phyloP scores from a whole-genome alignment of 1,140 invertebrate genomes.

The Ptiloglossa arizonensis region DNA sequence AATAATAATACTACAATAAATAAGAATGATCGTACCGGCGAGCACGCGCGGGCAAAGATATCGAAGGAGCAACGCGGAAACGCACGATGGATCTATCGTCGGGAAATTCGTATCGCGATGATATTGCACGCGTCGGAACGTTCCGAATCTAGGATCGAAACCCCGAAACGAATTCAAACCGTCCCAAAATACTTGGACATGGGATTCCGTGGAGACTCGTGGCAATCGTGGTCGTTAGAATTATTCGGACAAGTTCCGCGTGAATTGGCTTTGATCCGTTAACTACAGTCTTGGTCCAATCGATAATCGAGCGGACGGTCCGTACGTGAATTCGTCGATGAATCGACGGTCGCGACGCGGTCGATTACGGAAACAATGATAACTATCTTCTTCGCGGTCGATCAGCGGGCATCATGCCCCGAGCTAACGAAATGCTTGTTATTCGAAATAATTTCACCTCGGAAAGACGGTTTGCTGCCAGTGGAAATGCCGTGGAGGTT shows the following conservation, averaged over 20 bases:
- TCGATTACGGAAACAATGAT: conserved; percentile 30
- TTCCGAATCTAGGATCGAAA: neutral
- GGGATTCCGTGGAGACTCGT: neutral
- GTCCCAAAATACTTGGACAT: no score
- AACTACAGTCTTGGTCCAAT: conserved; percentile 29
- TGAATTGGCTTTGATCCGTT: neutral
- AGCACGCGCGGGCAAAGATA: conserved; percentile 59
- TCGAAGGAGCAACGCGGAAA: conserved; percentile 19
- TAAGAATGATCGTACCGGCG: conserved; percentile 64
- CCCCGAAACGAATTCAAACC: conserved; percentile 15
- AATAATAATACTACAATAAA: conserved; percentile 73
- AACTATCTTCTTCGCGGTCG: conserved; percentile 11
- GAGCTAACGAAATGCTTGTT: conserved; percentile 24
- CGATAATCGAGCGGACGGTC: conserved; percentile 1
- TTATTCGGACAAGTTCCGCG: neutral
- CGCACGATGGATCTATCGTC: neutral
- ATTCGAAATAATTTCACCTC: neutral
- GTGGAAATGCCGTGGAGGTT: neutral
- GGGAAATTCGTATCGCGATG: neutral
- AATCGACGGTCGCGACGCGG: conserved; percentile 29
- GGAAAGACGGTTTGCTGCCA: neutral
- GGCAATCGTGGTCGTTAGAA: neutral
- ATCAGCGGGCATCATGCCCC: neutral
- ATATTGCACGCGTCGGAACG: neutral
- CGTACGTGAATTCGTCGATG: neutral